A percentile compares a stretch with the other conserved stretches of the same genome.
These are phyloP conservation scores for Lottia scabra DNA, from an alignment of 2,888 invertebrate genomes.

Conservation along the genomic window DNA sequence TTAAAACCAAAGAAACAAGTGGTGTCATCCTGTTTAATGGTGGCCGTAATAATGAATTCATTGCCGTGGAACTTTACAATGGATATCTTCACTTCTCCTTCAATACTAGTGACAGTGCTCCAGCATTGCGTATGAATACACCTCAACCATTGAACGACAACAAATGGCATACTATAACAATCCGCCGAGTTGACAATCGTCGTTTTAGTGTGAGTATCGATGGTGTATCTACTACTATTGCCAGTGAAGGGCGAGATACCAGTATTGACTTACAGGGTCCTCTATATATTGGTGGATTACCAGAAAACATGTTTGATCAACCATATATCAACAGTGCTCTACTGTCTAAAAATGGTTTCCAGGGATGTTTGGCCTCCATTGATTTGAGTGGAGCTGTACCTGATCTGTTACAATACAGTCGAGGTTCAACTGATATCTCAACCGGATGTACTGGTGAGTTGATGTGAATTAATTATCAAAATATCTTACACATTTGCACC, in stretches of 20 bases:
- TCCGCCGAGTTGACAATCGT: slow-evolving; percentile 35
- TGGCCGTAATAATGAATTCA: slow-evolving; percentile 48
- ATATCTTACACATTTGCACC: no score
- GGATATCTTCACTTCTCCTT: slow-evolving; percentile 56
- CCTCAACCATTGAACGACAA: slow-evolving; percentile 48
- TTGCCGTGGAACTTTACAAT: slow-evolving; percentile 58
- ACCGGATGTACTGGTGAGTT: slow-evolving; percentile 39
- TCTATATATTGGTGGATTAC: slow-evolving; percentile 52
- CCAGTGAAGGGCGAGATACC: slow-evolving; percentile 35
- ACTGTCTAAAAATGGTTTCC: slow-evolving; percentile 59
- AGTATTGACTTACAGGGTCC: slow-evolving; percentile 37
- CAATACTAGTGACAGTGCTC: slow-evolving; percentile 52
- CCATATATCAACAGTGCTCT: slow-evolving; percentile 37
- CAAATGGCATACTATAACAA: slow-evolving; percentile 56
- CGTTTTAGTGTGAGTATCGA: slow-evolving; percentile 48
- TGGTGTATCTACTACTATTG: slow-evolving; percentile 32
- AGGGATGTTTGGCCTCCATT: slow-evolving; percentile 64
- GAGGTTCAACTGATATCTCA: slow-evolving; percentile 24
- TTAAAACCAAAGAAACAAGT: slow-evolving; percentile 54
- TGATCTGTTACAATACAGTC: slow-evolving; percentile 44
- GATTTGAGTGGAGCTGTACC: slow-evolving; percentile 53
- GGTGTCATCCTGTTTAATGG: slow-evolving; percentile 56
- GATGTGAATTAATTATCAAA: no score
- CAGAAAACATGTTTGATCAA: slow-evolving; percentile 41
- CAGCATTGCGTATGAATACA: slow-evolving; percentile 25